Conservation (phyloP, 1,140 invertebrate species). For the Drosophila paulistorum region DNA sequence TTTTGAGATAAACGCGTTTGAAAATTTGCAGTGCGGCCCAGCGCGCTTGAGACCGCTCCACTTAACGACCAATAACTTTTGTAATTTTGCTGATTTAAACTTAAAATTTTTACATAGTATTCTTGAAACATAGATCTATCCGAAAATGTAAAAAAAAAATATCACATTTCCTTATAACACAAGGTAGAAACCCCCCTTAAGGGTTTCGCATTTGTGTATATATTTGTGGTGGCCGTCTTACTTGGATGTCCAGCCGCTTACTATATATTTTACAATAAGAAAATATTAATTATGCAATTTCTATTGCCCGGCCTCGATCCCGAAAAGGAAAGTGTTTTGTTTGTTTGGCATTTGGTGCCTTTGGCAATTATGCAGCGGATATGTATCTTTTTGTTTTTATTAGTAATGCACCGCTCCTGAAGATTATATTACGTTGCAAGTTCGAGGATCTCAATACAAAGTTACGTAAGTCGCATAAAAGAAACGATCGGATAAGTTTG, state of each 20-base stretch:
- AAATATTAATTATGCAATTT: constrained; percentile 34
- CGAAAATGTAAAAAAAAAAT: too few species aligned
- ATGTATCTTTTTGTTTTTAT: constrained; percentile 37
- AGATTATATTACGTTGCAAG: constrained; percentile 31
- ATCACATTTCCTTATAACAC: too few species aligned
- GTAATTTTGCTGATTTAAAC: too few species aligned
- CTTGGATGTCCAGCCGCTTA: constrained; percentile 21
- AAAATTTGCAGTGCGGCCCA: too few species aligned
- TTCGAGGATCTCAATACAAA: constrained; percentile 21
- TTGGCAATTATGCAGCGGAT: constrained; percentile 39
- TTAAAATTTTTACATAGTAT: too few species aligned
- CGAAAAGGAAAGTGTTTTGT: background rate
- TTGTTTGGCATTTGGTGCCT: constrained; percentile 15
- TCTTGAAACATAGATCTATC: too few species aligned
- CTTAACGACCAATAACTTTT: too few species aligned
- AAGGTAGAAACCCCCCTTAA: too few species aligned
- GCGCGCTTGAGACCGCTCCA: too few species aligned
- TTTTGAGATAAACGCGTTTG: too few species aligned
- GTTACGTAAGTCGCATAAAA: background rate
- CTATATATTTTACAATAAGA: constrained; percentile 22
- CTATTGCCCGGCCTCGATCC: constrained; percentile 27
- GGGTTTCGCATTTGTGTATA: background rate
- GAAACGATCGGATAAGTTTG: background rate
- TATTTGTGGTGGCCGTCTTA: background rate
- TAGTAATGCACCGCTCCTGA: constrained; percentile 22